Evolutionary conservation across 1,140 invertebrate species (phyloP), one percentile per base, ranked within the genome.

Genomic region (Paraescarpia echinospica): DNA sequence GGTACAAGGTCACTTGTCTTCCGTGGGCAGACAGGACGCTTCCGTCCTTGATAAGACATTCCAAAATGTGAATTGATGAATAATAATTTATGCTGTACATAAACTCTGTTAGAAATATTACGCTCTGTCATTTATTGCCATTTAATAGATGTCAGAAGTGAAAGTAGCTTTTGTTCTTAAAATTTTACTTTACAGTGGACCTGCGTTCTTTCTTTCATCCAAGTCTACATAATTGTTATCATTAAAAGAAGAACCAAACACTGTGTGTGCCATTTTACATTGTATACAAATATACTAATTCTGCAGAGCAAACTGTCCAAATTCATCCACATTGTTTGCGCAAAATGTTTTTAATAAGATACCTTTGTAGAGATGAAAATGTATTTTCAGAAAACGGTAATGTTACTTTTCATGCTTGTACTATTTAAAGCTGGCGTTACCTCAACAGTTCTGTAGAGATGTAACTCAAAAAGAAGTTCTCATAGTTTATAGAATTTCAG

Each of bases 1-100:
- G 91, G 93, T 94, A 33, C 41, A 35, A 14, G 34, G 4, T 27
- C 59, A 77, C 59, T 2, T 51, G 8, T 18, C 59, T 77, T 77
- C 22, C 22, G 27, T 77, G 59, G 59, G 22, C 59, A 77, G 59
- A 31, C 59, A 1, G 59, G 27, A 31, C 27, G 22, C 27, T 77
- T 77, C 27, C 22, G 0, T 77, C 59, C 27, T 22, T 77, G 27
- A 27, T 77, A 31, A 77, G 48, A 51, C 18, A 9, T 51, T 51
- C 8, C 18, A 51, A 51, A 51, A 51, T 51, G 18, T 51, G 1
- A 9, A 51, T 51, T 77, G 0, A 18, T 0, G 22, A 77, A 77
- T 31, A 77, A 77, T 77, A 77, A 77, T 77, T 77, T 12, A 41
- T 77, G 27, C 59, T 77, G 41, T 41, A 41, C 41, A 31, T 77